Percentiles rank a stretch among this genome's conserved stretches.
Conservation (phyloP, 2,888 invertebrate genomes). For the Sipunculus nudus region DNA sequence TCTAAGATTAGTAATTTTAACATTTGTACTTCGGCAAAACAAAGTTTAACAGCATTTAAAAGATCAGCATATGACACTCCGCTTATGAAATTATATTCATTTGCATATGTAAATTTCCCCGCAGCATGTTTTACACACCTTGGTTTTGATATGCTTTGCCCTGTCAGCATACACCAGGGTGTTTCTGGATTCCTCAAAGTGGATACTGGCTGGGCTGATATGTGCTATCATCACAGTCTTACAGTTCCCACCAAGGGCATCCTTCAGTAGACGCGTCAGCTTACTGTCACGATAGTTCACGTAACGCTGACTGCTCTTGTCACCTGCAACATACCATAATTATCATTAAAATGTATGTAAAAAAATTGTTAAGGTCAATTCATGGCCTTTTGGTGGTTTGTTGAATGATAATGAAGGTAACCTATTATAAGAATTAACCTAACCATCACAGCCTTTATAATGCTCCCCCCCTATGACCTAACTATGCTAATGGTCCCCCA, state of each 20-base stretch:
- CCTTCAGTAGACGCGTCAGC: slow-evolving; percentile 82
- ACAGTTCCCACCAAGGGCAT: slow-evolving; percentile 79
- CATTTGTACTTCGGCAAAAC: no score
- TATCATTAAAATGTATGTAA: not conserved
- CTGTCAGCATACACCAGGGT: slow-evolving; percentile 93
- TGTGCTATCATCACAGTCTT: slow-evolving; percentile 98
- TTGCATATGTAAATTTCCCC: no score
- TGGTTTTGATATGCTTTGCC: slow-evolving; percentile 91
- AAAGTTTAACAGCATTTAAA: no score
- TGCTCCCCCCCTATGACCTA: no score
- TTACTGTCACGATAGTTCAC: slow-evolving; percentile 97
- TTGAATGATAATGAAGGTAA: no score
- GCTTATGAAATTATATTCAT: no score
- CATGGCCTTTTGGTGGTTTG: no score
- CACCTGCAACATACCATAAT: slow-evolving; percentile 46
- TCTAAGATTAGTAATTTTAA: no score
- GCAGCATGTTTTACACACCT: slow-evolving; percentile 70
- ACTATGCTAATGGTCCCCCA: no score
- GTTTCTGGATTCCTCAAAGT: slow-evolving; percentile 91
- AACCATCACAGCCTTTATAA: no score
- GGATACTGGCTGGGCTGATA: slow-evolving; percentile 82
- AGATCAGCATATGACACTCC: no score
- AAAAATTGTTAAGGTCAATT: slow-evolving; percentile 2
- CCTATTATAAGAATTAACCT: no score
- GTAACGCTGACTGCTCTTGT: slow-evolving; percentile 72